Evolutionary conservation across 2,797 vertebrate species (phyloP).

Genomic region (Mionectes olivaceus): DNA sequence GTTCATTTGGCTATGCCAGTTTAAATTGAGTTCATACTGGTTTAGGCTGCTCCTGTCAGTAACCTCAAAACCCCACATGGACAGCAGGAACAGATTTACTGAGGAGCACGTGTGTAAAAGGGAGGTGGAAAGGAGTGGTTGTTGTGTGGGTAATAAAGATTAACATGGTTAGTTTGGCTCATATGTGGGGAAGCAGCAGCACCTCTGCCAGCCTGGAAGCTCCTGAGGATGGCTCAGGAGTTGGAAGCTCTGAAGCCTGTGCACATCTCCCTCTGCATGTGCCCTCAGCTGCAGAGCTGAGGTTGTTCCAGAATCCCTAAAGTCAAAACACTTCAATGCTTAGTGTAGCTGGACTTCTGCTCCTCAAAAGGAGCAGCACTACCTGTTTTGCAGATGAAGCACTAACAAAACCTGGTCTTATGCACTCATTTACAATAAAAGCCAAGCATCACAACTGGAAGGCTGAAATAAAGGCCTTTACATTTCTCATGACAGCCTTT

Average conservation of each 20-base stretch:
- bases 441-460: not conserved
- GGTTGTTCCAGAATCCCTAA: not conserved
- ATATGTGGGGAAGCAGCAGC: not conserved
- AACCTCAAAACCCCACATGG: not conserved
- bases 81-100: not conserved
- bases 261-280: rapidly evolving
- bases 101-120: not conserved
- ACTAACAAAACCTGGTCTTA: not conserved
- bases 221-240: not conserved
- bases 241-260: not conserved
- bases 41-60: not conserved
- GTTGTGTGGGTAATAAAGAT: too few species aligned
- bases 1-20: not conserved
- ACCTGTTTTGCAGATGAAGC: not conserved
- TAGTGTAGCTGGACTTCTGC: not conserved
- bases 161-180: not conserved
- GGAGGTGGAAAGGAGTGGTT: not conserved
- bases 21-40: not conserved
- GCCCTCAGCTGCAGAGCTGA: not conserved
- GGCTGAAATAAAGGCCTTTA: not conserved
- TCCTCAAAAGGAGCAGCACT: not conserved
- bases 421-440: not conserved
- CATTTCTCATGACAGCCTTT: not conserved
- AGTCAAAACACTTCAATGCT: not conserved
- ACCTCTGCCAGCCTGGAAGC: not conserved